phyloP scores from a whole-genome alignment of 64 coral and sea anemone genomes.

The Acropora tenuis region DNA sequence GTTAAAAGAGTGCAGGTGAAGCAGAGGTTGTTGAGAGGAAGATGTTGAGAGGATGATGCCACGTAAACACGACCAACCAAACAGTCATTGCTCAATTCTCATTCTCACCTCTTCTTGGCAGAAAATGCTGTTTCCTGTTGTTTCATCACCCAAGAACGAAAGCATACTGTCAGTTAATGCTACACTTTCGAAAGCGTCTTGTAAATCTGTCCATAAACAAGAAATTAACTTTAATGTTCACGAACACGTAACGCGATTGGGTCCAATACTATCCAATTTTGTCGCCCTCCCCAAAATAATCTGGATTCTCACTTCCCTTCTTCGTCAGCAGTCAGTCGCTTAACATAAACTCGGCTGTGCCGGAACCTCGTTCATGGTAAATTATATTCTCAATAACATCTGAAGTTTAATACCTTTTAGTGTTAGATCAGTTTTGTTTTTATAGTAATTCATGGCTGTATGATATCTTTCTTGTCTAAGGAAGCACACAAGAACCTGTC shows the following conservation, averaged over 20 bases:
- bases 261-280: too few relatives aligned
- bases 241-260: not conserved
- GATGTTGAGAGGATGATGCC: too few relatives aligned
- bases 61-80: too few relatives aligned
- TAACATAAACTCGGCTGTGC: too few relatives aligned
- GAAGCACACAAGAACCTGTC: conserved; percentile 47
- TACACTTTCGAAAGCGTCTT: not conserved
- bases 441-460: conserved; percentile 35
- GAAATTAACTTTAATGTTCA: not conserved
- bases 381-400: too few relatives aligned
- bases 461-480: conserved; percentile 54
- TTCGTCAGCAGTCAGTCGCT: too few relatives aligned
- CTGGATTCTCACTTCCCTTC: too few relatives aligned
- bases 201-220: not conserved
- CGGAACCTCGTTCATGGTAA: too few relatives aligned
- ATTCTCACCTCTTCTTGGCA: conserved; percentile 8
- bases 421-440: not conserved
- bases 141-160: not conserved
- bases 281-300: too few relatives aligned
- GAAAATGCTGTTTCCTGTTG: not conserved
- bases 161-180: conserved; percentile 1
- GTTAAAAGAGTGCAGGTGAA: too few relatives aligned
- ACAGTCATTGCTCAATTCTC: too few relatives aligned
- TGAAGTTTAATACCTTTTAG: not conserved
- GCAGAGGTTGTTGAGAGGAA: too few relatives aligned